Percentiles rank a stretch among this genome's conserved stretches.
These are phyloP conservation scores for Cheilosia urbana DNA, from an alignment of 2,888 invertebrate species.

Conservation along the genomic window DNA sequence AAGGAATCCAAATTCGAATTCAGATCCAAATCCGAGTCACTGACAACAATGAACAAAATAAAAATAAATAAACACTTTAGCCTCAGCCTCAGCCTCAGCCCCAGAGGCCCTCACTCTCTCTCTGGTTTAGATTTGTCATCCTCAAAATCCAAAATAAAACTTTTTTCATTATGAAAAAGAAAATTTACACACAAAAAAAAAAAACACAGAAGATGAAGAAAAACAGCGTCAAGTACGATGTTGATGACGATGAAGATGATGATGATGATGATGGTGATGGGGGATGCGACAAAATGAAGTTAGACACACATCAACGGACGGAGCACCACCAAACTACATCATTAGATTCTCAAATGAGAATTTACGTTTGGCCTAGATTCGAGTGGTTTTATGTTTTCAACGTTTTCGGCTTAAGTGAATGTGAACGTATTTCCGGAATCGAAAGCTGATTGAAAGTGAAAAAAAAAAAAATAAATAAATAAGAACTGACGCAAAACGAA, in stretches of 20 bases:
- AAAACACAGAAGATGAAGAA: no score
- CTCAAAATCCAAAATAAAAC: slow-evolving; percentile 39
- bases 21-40: slow-evolving; percentile 44
- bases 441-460: slow-evolving; percentile 51
- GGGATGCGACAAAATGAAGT: slow-evolving; percentile 56
- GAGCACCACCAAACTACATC: slow-evolving; percentile 40
- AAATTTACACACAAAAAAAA: slow-evolving; percentile 3
- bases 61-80: slow-evolving; percentile 44
- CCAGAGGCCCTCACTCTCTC: not conserved
- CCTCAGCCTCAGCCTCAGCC: slow-evolving; percentile 17
- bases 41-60: slow-evolving; percentile 47
- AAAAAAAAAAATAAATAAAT: not conserved
- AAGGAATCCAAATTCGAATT: slow-evolving; percentile 36
- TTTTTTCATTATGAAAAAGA: not conserved
- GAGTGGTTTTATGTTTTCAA: slow-evolving; percentile 50
- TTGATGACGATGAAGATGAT: not conserved
- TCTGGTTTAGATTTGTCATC: slow-evolving; percentile 44
- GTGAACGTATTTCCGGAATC: slow-evolving; percentile 57
- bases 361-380: slow-evolving; percentile 62
- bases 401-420: slow-evolving; percentile 52
- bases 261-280: slow-evolving; percentile 16
- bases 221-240: slow-evolving; percentile 12
- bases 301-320: slow-evolving; percentile 37
- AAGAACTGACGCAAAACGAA: not conserved
- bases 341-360: slow-evolving; percentile 58